Percentiles rank a stretch among this genome's conserved stretches.
phyloP scores from a whole-genome alignment of 2,113 vertebrate species.

The Nycticryphes semicollaris region DNA sequence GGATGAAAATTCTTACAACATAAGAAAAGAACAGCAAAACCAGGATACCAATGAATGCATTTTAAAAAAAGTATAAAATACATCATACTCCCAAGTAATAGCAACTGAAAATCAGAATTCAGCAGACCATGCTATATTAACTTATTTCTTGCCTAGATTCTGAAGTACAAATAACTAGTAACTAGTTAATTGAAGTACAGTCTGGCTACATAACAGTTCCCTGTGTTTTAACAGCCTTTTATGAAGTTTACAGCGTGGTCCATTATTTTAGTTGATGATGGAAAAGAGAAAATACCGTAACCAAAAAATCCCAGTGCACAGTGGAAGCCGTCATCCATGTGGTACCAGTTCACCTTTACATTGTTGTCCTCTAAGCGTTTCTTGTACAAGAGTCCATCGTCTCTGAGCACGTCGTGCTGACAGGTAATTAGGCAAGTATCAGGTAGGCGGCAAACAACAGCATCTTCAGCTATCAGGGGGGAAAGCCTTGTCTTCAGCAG shows the following conservation, averaged over 20 bases:
- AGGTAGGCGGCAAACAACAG: background rate
- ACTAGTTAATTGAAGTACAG: background rate
- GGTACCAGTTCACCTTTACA: background rate
- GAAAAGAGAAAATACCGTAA: constrained; percentile 45
- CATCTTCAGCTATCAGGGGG: constrained; percentile 11
- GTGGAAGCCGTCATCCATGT: background rate
- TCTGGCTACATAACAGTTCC: background rate
- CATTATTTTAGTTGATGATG: background rate
- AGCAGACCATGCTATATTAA: background rate
- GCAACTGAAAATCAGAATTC: background rate
- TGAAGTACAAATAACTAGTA: background rate
- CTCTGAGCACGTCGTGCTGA: constrained; percentile 2
- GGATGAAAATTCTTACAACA: background rate
- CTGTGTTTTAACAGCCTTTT: background rate
- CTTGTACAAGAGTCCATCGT: constrained; percentile 3
- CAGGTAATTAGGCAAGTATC: constrained; percentile 26
- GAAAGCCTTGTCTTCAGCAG: background rate
- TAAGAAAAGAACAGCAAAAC: background rate
- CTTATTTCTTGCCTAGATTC: background rate
- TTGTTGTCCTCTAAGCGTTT: constrained; percentile 28
- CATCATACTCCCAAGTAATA: background rate
- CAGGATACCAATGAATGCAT: background rate
- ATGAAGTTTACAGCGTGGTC: background rate
- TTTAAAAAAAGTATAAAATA: background rate
- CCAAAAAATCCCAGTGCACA: background rate